These are phyloP conservation scores for Dryas iulia DNA, from an alignment of 1,140 invertebrate genomes.

Conservation along the genomic window DNA sequence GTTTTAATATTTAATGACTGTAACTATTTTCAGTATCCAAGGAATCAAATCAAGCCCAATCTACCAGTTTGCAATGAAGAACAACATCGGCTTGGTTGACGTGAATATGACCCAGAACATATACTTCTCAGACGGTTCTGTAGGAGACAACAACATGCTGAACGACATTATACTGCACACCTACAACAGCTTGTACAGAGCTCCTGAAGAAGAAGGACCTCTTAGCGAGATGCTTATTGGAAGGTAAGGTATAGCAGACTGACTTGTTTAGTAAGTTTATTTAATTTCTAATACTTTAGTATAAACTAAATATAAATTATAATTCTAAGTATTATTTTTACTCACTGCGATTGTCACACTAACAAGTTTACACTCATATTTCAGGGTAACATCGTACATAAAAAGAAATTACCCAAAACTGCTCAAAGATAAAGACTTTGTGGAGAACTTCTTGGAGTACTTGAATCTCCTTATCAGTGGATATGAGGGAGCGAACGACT, in stretches of 20 bases:
- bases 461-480: conserved; percentile 51
- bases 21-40: conserved; percentile 52
- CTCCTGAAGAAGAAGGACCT: not conserved
- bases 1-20: too few relatives aligned
- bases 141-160: not conserved
- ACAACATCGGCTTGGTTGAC: conserved; percentile 37
- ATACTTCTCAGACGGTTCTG: not conserved
- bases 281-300: too few relatives aligned
- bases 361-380: conserved; percentile 7
- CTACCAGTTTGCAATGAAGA: conserved; percentile 43
- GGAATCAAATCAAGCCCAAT: conserved; percentile 43
- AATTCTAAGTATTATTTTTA: too few relatives aligned
- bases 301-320: too few relatives aligned
- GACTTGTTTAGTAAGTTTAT: too few relatives aligned
- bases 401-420: conserved; percentile 43
- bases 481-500: conserved; percentile 51
- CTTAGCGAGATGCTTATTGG: not conserved
- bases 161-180: not conserved
- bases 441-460: conserved; percentile 45
- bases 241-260: too few relatives aligned
- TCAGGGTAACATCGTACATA: conserved; percentile 39
- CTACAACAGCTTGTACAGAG: not conserved
- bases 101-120: not conserved
- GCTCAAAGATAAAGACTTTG: conserved; percentile 45
- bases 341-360: too few relatives aligned